phyloP scores from a whole-genome alignment of 2,888 invertebrate genomes.

The Polia nebulosa region DNA sequence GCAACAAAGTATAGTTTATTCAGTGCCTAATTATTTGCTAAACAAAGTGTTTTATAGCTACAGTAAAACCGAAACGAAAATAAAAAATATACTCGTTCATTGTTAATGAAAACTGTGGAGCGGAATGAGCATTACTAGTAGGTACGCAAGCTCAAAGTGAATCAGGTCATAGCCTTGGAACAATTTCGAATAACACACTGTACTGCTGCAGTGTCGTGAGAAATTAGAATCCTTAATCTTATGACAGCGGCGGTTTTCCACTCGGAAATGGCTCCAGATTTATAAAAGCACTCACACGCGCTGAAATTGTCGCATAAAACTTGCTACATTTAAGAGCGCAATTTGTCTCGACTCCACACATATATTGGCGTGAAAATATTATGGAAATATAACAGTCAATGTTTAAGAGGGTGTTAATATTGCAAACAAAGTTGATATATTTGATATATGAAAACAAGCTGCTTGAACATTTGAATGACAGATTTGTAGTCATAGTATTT shows the following conservation, averaged over 20 bases:
- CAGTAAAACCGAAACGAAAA: constrained; percentile 20
- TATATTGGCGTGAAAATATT: constrained; percentile 58
- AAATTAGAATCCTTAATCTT: constrained; percentile 61
- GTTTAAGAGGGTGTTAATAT: constrained; percentile 54
- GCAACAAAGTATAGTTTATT: constrained; percentile 35
- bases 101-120: constrained; percentile 38
- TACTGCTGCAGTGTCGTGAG: constrained; percentile 41
- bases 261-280: constrained; percentile 59
- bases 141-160: constrained; percentile 54
- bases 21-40: constrained; percentile 35
- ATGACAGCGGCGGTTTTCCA: constrained; percentile 58
- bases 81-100: constrained; percentile 19
- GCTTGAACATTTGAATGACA: constrained; percentile 40
- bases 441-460: constrained; percentile 43
- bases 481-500: constrained; percentile 41
- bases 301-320: constrained; percentile 51
- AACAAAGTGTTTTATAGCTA: constrained; percentile 47
- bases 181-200: constrained; percentile 56
- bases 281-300: constrained; percentile 51
- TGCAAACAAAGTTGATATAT: constrained; percentile 52
- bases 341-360: constrained; percentile 60
- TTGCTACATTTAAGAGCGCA: constrained; percentile 54
- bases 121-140: constrained; percentile 42
- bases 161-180: constrained; percentile 70
- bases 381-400: constrained; percentile 61